Evolutionary conservation across 2,888 invertebrate genomes (phyloP), one percentile per base, ranked within the genome.

Genomic region (Caradrina clavipalpis): DNA sequence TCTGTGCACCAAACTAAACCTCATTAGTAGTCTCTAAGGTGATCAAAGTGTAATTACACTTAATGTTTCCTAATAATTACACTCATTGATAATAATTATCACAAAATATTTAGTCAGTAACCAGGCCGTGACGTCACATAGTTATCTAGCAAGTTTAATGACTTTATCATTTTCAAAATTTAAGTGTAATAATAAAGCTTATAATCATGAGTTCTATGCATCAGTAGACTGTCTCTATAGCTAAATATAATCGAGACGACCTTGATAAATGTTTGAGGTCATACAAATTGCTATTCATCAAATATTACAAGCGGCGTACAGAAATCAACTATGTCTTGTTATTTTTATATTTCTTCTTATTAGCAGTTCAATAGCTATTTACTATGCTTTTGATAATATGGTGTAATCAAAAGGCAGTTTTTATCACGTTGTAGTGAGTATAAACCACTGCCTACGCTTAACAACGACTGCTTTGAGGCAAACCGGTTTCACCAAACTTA

Each of bases 221-320:
- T 71, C 60, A 66, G 58, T 69, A 71, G 53, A 61, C 64, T 69
- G 51, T 75, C 60, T 77, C 39, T 66, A 60, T 66, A 63, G 54
- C 69, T 80, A 82, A 76, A 77, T 68, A 73, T 80, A 83, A 69
- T 67, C 74, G 73, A 83, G 78, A 79, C 82, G 67, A 70, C 83
- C 84, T 84, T 84, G 84, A 61, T 42, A 22, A 47, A 65, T 65
- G 54, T 55, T 68, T 75, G 77, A 70, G 73, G 76, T 58, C 78
- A 73, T 62, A 72, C 69, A 69, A 64, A 45, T 42, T 11, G 42
- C 42, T 15, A 42, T 42, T 15, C 42, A 42, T 45, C 77, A 80
- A 78, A 76, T 78, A 78, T 77, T 71, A 78, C 72, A 54, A 55
- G 35, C 66, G 65, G 35, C 73, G 60, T 56, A 82, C 67, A 72